These are phyloP conservation scores for Eulimnadia texana DNA, from an alignment of 1,140 invertebrate species.

Conservation along the genomic window DNA sequence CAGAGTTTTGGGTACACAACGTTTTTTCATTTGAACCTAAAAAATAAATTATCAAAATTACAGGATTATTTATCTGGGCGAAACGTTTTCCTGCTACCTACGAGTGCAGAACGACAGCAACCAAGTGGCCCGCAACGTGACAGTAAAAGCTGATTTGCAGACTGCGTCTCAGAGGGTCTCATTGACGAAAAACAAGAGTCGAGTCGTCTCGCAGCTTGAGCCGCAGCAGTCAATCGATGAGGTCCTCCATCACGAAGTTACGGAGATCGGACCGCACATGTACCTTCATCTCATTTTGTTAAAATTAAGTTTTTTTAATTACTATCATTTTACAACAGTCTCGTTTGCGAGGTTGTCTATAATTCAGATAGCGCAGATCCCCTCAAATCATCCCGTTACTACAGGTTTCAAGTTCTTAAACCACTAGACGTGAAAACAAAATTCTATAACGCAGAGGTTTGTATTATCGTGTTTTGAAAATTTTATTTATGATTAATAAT, in stretches of 20 bases:
- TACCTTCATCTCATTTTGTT: slow-evolving; percentile 31
- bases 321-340: slow-evolving; percentile 37
- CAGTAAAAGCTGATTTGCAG: slow-evolving; percentile 79
- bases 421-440: slow-evolving; percentile 97
- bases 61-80: slow-evolving; percentile 73
- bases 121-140: slow-evolving; percentile 62
- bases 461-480: neutral
- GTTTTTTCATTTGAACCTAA: slow-evolving; percentile 9
- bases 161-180: slow-evolving; percentile 72
- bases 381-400: slow-evolving; percentile 33
- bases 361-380: slow-evolving; percentile 47
- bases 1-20: slow-evolving; percentile 74
- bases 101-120: slow-evolving; percentile 91
- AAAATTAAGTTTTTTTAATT: slow-evolving; percentile 12
- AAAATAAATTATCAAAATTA: slow-evolving; percentile 23
- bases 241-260: slow-evolving; percentile 94
- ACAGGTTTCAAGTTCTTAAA: slow-evolving; percentile 93
- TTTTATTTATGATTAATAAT: neutral
- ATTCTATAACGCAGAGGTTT: slow-evolving; percentile 87
- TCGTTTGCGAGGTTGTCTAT: slow-evolving; percentile 93
- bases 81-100: slow-evolving; percentile 95
- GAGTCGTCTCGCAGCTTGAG: slow-evolving; percentile 43
- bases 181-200: slow-evolving; percentile 42
- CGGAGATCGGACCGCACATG: slow-evolving; percentile 94
- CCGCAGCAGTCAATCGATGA: slow-evolving; percentile 82